Base-by-base conservation (phyloP, 2,797 vertebrate species). In the Gallirallus australis region DNA sequence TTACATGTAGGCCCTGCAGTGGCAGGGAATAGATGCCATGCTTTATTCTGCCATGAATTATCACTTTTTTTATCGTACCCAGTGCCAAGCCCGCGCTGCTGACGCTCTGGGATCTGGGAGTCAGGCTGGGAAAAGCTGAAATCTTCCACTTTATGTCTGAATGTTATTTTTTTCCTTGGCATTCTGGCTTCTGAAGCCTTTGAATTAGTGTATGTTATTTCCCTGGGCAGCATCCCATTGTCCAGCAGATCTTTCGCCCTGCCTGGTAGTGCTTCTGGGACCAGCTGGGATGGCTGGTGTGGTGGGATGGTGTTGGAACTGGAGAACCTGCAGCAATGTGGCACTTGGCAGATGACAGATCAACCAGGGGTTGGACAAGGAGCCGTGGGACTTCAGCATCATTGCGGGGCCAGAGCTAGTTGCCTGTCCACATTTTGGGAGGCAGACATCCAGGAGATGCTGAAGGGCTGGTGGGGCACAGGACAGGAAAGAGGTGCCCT, bases 261-360 rank as follows among this genome's bases (percentile, higher is more conserved):
- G 30, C 70, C 25, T 85, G 87, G 42, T 16, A 42, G 42, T 42
- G 42, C 42, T 42, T 42, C 42, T 42, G 42, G 42, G 42, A 19
- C 42, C 42, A 19, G 42, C 42, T 42, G 47, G 88, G 73, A 30
- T 75, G 75, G 79, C 68, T 68, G 94, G 83, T 45, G 91, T 28
- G 75, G 69, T 16, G 64, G 76, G 45, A 82, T 76, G 53, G 15
- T 47, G 80, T 28, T 40, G 75, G 94, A 81, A 69, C 66, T 31
- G 47, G 69, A 79, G 68, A 82, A 77, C 78, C n/a, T 86, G 8
- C 42, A 42, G 42, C 42, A 42, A 9, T 42, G 42, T 42, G 42
- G 42, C 42, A 42, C 42, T 18, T 42, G 42, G 18, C 42, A 96
- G 96, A 93, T 63, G 90, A 95, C 97, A 97, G 96, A 93, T 93